These are phyloP conservation scores for Arbacia lixula DNA, from an alignment of 53 echinoderm and acorn worm species.

Conservation along the genomic window DNA sequence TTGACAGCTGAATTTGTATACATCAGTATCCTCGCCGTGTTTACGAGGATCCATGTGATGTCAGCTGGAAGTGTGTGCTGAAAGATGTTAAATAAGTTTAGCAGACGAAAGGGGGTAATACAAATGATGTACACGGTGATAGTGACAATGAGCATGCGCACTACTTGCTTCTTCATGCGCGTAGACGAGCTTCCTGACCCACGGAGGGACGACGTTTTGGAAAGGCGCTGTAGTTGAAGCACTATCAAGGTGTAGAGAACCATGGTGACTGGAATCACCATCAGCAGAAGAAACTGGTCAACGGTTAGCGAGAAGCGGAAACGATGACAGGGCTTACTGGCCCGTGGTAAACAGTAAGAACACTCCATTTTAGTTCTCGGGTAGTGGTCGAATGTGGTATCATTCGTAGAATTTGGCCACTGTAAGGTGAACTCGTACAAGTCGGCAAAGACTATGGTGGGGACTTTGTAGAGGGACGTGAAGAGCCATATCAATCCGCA, in stretches of 20 bases:
- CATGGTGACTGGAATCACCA: slow-evolving; percentile 92
- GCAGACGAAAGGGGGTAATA: slow-evolving; percentile 91
- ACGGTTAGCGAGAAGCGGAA: slow-evolving; percentile 76
- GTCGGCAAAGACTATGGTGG: slow-evolving; percentile 74
- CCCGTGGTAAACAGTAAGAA: slow-evolving; percentile 61
- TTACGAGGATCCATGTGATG: slow-evolving; percentile 84
- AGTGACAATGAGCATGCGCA: slow-evolving; percentile 98
- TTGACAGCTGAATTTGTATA: slow-evolving; percentile 94
- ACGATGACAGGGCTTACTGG: slow-evolving; percentile 38
- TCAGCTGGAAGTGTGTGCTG: slow-evolving; percentile 64
- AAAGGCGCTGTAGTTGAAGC: slow-evolving; percentile 81
- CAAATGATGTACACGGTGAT: slow-evolving; percentile 91
- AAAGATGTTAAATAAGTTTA: slow-evolving; percentile 85
- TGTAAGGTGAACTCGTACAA: slow-evolving; percentile 48
- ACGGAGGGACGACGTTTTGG: slow-evolving; percentile 78
- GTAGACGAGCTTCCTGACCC: slow-evolving; percentile 78
- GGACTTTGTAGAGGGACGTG: slow-evolving; percentile 86
- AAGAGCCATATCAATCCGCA: slow-evolving; percentile 81
- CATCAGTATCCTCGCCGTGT: slow-evolving; percentile 86
- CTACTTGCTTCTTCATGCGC: slow-evolving; percentile 95
- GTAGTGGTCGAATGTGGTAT: slow-evolving; percentile 9
- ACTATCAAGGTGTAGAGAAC: slow-evolving; percentile 87
- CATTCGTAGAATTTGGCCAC: slow-evolving; percentile 57
- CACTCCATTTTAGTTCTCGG: slow-evolving; percentile 62
- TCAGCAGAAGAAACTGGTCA: slow-evolving; percentile 90